Percentiles rank a stretch among this genome's conserved stretches.
These are phyloP conservation scores for Leuciscus idus DNA, from an alignment of 2,113 vertebrate genomes.

Conservation along the genomic window DNA sequence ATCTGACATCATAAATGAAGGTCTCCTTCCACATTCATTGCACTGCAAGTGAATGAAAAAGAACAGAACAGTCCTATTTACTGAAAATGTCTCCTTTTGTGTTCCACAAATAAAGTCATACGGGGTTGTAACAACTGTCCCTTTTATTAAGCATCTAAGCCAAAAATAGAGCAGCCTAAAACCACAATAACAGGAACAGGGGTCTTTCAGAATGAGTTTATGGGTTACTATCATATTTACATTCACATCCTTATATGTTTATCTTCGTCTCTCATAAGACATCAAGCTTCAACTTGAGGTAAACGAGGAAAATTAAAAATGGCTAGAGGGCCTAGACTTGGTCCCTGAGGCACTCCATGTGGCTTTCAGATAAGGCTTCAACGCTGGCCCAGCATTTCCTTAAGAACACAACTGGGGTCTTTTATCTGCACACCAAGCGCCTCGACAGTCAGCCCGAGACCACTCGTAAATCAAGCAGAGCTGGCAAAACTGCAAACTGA, in stretches of 20 bases:
- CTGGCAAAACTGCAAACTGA: not conserved
- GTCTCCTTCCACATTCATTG: not conserved
- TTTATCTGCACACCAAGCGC: constrained; percentile 58
- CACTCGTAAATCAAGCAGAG: constrained; percentile 33
- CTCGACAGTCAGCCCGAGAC: constrained; percentile 51
- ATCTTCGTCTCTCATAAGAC: constrained; percentile 61
- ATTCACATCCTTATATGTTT: constrained; percentile 41
- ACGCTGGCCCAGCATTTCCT: constrained; percentile 64
- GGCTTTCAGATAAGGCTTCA: constrained; percentile 66
- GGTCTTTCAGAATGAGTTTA: not conserved
- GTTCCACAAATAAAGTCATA: too few species aligned
- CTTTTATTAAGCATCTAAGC: constrained; percentile 11
- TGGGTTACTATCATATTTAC: constrained; percentile 22
- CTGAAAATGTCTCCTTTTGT: not conserved
- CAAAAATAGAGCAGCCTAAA: constrained; percentile 1
- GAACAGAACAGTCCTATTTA: not conserved
- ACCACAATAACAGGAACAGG: constrained; percentile 27
- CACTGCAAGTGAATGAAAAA: not conserved
- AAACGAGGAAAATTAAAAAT: constrained; percentile 51
- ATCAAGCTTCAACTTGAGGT: constrained; percentile 56
- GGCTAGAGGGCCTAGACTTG: constrained; percentile 31
- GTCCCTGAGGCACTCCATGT: constrained; percentile 58
- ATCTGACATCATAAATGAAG: constrained; percentile 27
- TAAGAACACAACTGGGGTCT: constrained; percentile 58
- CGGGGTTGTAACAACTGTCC: not conserved